phyloP scores from a whole-genome alignment of 2,797 vertebrate genomes.

The Microctenopoma steveboyesi region DNA sequence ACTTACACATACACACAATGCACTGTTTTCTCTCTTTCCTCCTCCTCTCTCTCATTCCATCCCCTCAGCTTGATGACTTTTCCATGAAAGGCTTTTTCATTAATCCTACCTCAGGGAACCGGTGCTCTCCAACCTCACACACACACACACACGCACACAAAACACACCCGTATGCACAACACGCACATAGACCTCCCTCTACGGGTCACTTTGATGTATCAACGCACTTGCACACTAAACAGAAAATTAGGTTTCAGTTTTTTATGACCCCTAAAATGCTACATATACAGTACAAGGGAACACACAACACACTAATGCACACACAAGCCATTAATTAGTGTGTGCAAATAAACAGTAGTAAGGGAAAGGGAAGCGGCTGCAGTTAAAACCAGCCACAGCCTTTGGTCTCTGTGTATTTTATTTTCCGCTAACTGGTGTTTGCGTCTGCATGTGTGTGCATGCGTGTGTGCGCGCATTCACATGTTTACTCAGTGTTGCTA shows the following conservation, averaged over 20 bases:
- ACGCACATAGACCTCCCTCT: conserved; percentile 70
- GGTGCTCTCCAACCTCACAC: conserved; percentile 81
- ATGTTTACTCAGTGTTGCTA: conserved; percentile 58
- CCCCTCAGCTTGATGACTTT: conserved; percentile 87
- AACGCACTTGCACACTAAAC: conserved; percentile 81
- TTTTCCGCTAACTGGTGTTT: conserved; percentile 59
- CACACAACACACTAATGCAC: conserved; percentile 11
- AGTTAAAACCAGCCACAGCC: conserved; percentile 69
- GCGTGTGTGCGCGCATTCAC: conserved; percentile 32
- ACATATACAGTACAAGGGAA: conserved; percentile 63
- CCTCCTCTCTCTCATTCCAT: conserved; percentile 81
- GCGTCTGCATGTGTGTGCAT: conserved; percentile 44
- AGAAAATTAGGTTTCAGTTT: conserved; percentile 78
- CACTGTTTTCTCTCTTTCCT: conserved; percentile 76
- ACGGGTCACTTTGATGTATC: conserved; percentile 83
- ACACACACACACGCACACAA: conserved; percentile 59
- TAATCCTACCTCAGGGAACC: conserved; percentile 86
- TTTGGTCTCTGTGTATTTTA: conserved; percentile 75
- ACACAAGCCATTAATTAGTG: conserved; percentile 80
- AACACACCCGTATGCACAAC: conserved; percentile 42
- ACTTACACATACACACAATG: conserved; percentile 68
- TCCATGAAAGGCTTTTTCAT: conserved; percentile 88
- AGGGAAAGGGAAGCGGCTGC: conserved; percentile 78
- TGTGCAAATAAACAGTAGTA: conserved; percentile 79
- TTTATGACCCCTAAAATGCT: conserved; percentile 72